Percentiles rank a stretch among this genome's conserved stretches.
phyloP scores from a whole-genome alignment of 2,888 invertebrate genomes.

The Boloria euphrosyne region DNA sequence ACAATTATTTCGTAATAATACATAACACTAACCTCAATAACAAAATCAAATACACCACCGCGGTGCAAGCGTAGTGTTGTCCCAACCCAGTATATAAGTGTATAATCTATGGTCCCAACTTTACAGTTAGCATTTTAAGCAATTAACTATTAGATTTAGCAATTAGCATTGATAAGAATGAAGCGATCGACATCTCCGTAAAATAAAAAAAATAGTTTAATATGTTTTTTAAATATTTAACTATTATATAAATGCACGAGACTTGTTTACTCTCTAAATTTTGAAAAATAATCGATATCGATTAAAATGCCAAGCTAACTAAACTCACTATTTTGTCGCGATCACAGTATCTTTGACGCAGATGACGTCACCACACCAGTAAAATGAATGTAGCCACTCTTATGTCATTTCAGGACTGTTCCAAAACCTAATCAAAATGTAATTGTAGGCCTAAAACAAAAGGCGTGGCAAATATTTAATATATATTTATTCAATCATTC shows the following conservation, averaged over 20 bases:
- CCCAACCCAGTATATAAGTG: background rate
- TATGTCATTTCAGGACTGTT: conserved; percentile 37
- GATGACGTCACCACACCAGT: conserved; percentile 8
- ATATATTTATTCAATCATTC: conserved; percentile 5
- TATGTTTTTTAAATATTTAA: too few species aligned
- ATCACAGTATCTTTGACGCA: conserved; percentile 4
- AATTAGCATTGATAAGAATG: too few species aligned
- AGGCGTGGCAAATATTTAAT: conserved; percentile 35
- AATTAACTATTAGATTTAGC: too few species aligned
- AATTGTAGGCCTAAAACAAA: conserved; percentile 22
- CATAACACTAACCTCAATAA: conserved; percentile 71
- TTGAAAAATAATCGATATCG: background rate
- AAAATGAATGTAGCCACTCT: conserved; percentile 18
- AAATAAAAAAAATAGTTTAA: background rate
- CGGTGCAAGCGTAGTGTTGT: conserved; percentile 51
- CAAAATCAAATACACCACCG: conserved; percentile 58
- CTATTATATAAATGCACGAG: too few species aligned
- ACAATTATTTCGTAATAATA: conserved; percentile 57
- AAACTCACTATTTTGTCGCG: conserved; percentile 1
- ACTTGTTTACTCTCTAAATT: background rate
- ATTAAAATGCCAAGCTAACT: background rate
- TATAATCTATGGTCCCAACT: too few species aligned
- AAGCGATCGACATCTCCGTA: background rate
- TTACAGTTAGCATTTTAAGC: background rate
- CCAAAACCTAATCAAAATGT: conserved; percentile 39